Evolutionary conservation across 2,797 vertebrate genomes (phyloP), one percentile per base, ranked within the genome.

Genomic region (Fringilla coelebs): DNA sequence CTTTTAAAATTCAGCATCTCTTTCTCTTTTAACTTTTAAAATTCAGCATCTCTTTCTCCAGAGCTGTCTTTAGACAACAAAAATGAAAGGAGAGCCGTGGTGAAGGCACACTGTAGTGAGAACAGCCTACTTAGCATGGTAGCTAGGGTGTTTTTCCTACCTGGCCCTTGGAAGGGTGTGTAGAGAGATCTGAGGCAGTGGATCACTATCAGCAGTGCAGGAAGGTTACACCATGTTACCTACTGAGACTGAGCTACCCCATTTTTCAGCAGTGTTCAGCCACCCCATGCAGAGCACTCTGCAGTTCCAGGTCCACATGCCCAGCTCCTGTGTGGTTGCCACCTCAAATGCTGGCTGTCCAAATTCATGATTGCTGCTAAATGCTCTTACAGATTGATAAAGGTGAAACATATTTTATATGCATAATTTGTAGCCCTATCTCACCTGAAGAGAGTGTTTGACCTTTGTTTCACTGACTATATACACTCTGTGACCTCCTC

Each of bases 171-270:
- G 11, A 87, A 72, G 32, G 32, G 2, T 29, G 17, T 19, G 20
- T 7, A 38, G 21, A 72, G 58, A 13, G 41, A 58, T 26, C 49
- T 15, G n/a, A 78, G 58, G 9, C 3, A 31, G 18, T 1, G 74
- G 51, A 26, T 48, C 49, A 32, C 29, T 31, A 16, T 20, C 52
- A 82, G 43, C 32, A 78, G 13, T 14, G 18, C 9, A 54, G 24
- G 29, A 24, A 15, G 10, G 5, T 51, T 63, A 40, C 21, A 24
- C 17, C 0, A 0, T 21, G 8, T 73, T 76, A 71, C 16, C 31
- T 49, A 2, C 8, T 15, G 21, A 67, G 17, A 75, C 13, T 17
- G 13, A 46, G 22, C 29, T 28, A 15, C 24, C 5, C 24, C 34
- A 4, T 7, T 34, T 79, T 88, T 73, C 6, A 52, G 12, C 26